phyloP scores from a whole-genome alignment of 1,140 invertebrate species.

The Hermetia illucens region DNA sequence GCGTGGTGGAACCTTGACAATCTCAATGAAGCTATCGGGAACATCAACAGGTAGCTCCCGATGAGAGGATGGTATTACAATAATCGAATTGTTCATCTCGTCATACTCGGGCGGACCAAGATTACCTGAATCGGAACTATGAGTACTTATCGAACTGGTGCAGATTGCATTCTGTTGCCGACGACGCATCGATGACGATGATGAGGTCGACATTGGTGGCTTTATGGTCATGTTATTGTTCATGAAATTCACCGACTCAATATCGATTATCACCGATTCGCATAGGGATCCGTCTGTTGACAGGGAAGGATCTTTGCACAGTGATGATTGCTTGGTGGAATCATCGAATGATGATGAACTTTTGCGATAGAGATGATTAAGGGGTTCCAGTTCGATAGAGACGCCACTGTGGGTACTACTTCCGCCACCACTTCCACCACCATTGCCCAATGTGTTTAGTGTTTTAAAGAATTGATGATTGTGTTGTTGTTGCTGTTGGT shows the following conservation, averaged over 20 bases:
- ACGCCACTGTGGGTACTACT: background rate
- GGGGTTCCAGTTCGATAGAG: constrained; percentile 15
- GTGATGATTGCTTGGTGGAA: constrained; percentile 12
- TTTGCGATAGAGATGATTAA: constrained; percentile 18
- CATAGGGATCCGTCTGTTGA: constrained; percentile 3
- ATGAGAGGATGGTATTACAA: constrained; percentile 20
- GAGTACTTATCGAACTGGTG: constrained; percentile 11
- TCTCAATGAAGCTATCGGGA: constrained; percentile 58
- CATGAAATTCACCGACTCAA: constrained; percentile 16
- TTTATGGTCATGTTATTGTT: constrained; percentile 9
- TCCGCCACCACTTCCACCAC: background rate
- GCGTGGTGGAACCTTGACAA: constrained; percentile 56
- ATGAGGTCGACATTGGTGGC: constrained; percentile 4
- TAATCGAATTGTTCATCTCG: constrained; percentile 5
- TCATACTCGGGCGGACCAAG: constrained; percentile 26
- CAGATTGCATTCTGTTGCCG: constrained; percentile 6
- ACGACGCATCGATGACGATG: constrained; percentile 5
- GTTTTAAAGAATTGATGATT: constrained; percentile 10
- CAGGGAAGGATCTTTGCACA: constrained; percentile 3
- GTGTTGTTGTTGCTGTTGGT: constrained; percentile 11
- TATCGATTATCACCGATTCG: constrained; percentile 4
- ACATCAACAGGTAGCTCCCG: constrained; percentile 62
- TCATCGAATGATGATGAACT: constrained; percentile 14
- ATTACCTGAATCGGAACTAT: constrained; percentile 17
- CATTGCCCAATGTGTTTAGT: constrained; percentile 2